Percentiles rank a stretch among this genome's conserved stretches.
These are phyloP conservation scores for Phrynosoma platyrhinos DNA, from an alignment of 2,113 vertebrate genomes.

Conservation along the genomic window DNA sequence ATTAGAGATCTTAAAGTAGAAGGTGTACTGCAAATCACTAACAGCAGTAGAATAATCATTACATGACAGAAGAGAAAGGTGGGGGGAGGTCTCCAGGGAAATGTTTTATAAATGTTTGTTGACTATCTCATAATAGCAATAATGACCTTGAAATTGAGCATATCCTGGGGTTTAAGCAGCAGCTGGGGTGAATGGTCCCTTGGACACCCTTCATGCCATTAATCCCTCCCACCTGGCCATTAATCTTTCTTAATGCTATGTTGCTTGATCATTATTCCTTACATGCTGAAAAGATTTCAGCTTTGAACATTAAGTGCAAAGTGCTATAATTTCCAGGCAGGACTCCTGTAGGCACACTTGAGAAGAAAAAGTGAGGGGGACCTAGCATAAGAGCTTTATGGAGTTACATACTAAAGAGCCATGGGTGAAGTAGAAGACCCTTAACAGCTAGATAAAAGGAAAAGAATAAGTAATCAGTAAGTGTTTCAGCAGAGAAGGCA, in stretches of 20 bases:
- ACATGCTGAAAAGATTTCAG: slow-evolving; percentile 27
- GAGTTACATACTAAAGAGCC: background rate
- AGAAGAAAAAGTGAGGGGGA: background rate
- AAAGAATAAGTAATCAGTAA: slow-evolving; percentile 29
- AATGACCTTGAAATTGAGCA: background rate
- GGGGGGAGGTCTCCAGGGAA: slow-evolving; percentile 16
- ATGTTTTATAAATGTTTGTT: slow-evolving; percentile 28
- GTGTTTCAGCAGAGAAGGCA: slow-evolving; percentile 30
- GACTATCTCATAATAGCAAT: slow-evolving; percentile 14
- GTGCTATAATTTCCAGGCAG: slow-evolving; percentile 43
- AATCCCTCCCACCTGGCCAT: background rate
- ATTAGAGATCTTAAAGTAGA: fast-evolving
- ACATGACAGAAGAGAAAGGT: background rate
- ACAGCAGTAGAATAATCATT: slow-evolving; percentile 5
- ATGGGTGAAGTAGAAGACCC: background rate
- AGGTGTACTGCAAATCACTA: background rate
- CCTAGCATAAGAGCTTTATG: slow-evolving; percentile 7
- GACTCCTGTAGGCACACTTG: background rate
- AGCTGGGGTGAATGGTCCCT: background rate
- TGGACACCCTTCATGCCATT: slow-evolving; percentile 20
- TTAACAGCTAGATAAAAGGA: background rate
- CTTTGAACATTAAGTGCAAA: background rate
- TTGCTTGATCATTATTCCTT: slow-evolving; percentile 29
- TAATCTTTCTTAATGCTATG: slow-evolving; percentile 29
- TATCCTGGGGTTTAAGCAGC: slow-evolving; percentile 27